Evolutionary conservation across 2,113 vertebrate genomes (phyloP), one percentile per base, ranked within the genome.

Genomic region (Hystrix cristata): DNA sequence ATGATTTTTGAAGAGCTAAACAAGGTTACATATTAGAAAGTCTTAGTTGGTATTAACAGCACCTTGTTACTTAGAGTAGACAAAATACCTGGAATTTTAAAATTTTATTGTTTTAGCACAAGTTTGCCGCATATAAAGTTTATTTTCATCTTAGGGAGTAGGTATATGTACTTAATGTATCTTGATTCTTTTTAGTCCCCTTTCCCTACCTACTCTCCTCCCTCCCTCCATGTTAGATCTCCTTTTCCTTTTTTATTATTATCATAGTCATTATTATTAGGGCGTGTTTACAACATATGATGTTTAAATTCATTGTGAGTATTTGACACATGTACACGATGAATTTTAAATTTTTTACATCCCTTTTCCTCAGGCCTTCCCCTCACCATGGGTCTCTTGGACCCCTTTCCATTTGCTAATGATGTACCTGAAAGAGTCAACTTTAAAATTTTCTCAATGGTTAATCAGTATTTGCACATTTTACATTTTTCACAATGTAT

Each of bases 1-100:
- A 89, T 90, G 55, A 79, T n/a, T 83, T 94, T 92, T 69, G 64
- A 87, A 86, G 53, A 85, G 46, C 7, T 11, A 92, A 90, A 7
- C 27, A 86, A 90, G 12, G 62, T 62, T 43, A 38, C 51, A 9
- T 60, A 67, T 55, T 4, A 43, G 27, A 94, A 90, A 11, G 6
- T 43, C 27, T 76, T 93, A 55, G 60, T 13, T 80, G 19, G 14
- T 62, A 64, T 78, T 85, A 83, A 38, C 64, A 74, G 31, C 1
- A 55, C 4, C 15, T 76, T 82, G 65, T 16, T 89, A 78, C 94
- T 85, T 74, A 51, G 21, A 74, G 2, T 79, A 91, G 64, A 81
- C 7, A 86, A 80, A 57, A 57, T 90, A 71, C 9, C 14, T 79
- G 8, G 34, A 93, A 90, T 46, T 76, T 27, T 15, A 76, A 48